Conservation (phyloP, 2,888 invertebrate genomes). For the Leptinotarsa tumamoca region DNA sequence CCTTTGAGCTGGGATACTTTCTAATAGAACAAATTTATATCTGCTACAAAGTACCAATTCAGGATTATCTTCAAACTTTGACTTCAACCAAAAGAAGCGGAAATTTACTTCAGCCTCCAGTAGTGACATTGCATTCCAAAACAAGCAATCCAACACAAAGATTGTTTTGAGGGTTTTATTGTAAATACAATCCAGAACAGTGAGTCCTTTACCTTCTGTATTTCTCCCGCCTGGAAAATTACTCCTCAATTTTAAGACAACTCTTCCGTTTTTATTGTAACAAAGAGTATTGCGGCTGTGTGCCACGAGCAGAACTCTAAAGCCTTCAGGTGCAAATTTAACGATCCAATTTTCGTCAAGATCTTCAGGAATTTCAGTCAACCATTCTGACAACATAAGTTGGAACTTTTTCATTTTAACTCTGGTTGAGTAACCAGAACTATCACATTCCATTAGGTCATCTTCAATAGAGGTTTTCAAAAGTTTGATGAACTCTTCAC, state of each 20-base stretch:
- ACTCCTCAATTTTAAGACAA: conserved; percentile 69
- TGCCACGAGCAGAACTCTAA: conserved; percentile 85
- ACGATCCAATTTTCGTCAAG: conserved; percentile 79
- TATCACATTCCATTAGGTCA: conserved; percentile 59
- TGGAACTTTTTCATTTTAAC: conserved; percentile 58
- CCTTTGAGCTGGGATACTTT: conserved; percentile 67
- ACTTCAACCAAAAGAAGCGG: conserved; percentile 85
- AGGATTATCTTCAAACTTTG: conserved; percentile 77
- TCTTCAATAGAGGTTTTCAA: conserved; percentile 50
- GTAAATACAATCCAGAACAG: conserved; percentile 88
- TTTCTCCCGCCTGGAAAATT: conserved; percentile 79
- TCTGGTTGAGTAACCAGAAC: conserved; percentile 48
- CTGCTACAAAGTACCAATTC: conserved; percentile 64
- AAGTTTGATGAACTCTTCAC: conserved; percentile 62
- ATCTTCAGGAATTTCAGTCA: conserved; percentile 86
- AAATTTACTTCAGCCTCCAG: conserved; percentile 83
- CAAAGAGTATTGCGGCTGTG: conserved; percentile 61
- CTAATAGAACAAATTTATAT: conserved; percentile 68
- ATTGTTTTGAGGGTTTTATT: conserved; percentile 72
- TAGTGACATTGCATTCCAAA: conserved; percentile 81
- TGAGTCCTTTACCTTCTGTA: conserved; percentile 67
- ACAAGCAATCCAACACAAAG: conserved; percentile 86
- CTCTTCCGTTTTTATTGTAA: conserved; percentile 44
- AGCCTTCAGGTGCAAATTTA: conserved; percentile 86
- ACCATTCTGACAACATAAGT: conserved; percentile 94